These are phyloP conservation scores for Dryadula phaetusa DNA, from an alignment of 2,888 invertebrate genomes.

Conservation along the genomic window DNA sequence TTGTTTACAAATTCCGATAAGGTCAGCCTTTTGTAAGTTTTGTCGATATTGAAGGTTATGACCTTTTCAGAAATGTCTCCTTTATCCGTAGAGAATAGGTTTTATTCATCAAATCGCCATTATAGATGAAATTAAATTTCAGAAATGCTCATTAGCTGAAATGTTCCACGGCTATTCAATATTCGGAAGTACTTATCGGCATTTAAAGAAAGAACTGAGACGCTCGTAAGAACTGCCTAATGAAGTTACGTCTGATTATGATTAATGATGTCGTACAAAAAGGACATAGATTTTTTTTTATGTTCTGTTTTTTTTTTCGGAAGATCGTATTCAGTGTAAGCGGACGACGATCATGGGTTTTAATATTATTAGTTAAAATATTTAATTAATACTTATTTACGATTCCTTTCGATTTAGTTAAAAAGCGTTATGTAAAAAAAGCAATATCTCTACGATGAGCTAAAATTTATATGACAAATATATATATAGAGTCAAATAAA, in stretches of 20 bases:
- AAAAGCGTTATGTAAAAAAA: too few species aligned
- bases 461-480: too few species aligned
- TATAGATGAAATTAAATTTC: slow-evolving; percentile 12
- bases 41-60: slow-evolving; percentile 14
- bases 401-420: too few species aligned
- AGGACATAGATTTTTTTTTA: too few species aligned
- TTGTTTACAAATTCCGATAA: slow-evolving; percentile 13
- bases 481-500: too few species aligned
- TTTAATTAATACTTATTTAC: too few species aligned
- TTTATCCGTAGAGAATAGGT: slow-evolving; percentile 15
- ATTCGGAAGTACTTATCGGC: background rate
- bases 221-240: background rate
- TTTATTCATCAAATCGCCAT: slow-evolving; percentile 11
- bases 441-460: too few species aligned
- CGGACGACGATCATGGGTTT: too few species aligned
- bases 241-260: background rate
- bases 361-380: too few species aligned
- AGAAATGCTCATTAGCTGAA: background rate
- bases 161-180: slow-evolving; percentile 1
- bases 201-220: background rate
- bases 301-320: too few species aligned
- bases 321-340: too few species aligned
- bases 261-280: too few species aligned
- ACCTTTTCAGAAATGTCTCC: slow-evolving; percentile 17
- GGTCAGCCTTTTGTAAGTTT: slow-evolving; percentile 21